phyloP scores from a whole-genome alignment of 2,888 invertebrate genomes.

The Sinhomidia bicolor region DNA sequence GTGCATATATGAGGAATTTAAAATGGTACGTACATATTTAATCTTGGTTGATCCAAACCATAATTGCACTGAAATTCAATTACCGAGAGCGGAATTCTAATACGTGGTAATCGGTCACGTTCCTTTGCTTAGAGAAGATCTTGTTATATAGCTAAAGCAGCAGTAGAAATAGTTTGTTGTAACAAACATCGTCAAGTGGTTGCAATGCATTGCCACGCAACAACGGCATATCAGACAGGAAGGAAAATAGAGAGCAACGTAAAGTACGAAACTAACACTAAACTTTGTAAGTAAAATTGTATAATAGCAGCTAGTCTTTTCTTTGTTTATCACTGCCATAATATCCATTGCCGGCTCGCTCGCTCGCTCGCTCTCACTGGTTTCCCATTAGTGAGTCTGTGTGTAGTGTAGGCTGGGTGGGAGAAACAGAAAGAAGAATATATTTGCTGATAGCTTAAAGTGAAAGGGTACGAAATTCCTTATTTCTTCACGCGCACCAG shows the following conservation, averaged over 20 bases:
- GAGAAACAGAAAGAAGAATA: neutral
- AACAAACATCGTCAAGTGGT: constrained; percentile 13
- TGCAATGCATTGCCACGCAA: neutral
- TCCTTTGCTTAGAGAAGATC: neutral
- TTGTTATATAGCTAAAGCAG: neutral
- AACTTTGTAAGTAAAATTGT: too few relatives aligned
- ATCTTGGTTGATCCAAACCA: constrained; percentile 21
- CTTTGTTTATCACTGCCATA: neutral
- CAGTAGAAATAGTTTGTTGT: too few relatives aligned
- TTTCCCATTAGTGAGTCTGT: neutral
- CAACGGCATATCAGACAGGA: neutral
- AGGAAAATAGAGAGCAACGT: neutral
- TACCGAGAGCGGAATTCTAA: constrained; percentile 14
- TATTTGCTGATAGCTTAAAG: constrained; percentile 5
- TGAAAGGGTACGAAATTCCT: constrained; percentile 13
- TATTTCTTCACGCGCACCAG: constrained; percentile 15
- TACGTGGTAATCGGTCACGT: constrained; percentile 19
- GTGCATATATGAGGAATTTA: too few relatives aligned
- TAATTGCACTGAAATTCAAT: constrained; percentile 18
- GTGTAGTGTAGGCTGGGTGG: neutral
- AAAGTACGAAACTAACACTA: too few relatives aligned
- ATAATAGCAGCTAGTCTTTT: neutral
- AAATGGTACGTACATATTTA: constrained; percentile 4
- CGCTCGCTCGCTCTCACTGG: too few relatives aligned
- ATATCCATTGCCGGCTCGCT: neutral